phyloP scores from a whole-genome alignment of 2,888 invertebrate species.

The Andrena fulva region DNA sequence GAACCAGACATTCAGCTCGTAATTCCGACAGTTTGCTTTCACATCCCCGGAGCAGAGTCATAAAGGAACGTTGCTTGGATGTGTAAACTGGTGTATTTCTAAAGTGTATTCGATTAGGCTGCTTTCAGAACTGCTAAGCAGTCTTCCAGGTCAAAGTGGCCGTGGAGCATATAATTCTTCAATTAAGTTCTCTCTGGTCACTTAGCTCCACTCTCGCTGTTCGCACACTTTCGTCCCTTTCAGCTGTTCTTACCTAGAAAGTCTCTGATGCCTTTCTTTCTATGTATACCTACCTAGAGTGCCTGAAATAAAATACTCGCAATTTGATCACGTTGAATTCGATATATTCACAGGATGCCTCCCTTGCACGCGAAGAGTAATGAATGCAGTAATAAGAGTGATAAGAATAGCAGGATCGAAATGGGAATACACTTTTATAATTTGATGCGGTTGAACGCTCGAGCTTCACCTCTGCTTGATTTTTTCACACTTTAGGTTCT shows the following conservation, averaged over 20 bases:
- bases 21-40: background rate
- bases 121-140: conserved; percentile 27
- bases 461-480: background rate
- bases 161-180: conserved; percentile 21
- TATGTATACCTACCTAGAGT: background rate
- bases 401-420: background rate
- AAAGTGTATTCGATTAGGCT: conserved; percentile 7
- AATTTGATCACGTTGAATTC: background rate
- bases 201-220: background rate
- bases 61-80: too few species aligned
- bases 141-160: conserved; percentile 18
- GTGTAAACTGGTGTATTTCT: too few species aligned
- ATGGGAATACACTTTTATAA: background rate
- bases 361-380: too few species aligned
- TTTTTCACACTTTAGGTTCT: conserved; percentile 41
- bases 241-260: background rate
- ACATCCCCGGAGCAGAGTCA: too few species aligned
- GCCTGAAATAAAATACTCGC: background rate
- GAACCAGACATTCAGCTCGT: background rate
- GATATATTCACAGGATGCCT: too few species aligned
- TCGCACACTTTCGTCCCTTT: background rate
- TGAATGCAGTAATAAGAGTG: too few species aligned
- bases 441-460: too few species aligned
- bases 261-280: too few species aligned
- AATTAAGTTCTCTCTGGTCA: conserved; percentile 29